A percentile compares a stretch with the other conserved stretches of the same genome.
Conservation (phyloP, 2,797 vertebrate species). For the Tragelaphus eurycerus region DNA sequence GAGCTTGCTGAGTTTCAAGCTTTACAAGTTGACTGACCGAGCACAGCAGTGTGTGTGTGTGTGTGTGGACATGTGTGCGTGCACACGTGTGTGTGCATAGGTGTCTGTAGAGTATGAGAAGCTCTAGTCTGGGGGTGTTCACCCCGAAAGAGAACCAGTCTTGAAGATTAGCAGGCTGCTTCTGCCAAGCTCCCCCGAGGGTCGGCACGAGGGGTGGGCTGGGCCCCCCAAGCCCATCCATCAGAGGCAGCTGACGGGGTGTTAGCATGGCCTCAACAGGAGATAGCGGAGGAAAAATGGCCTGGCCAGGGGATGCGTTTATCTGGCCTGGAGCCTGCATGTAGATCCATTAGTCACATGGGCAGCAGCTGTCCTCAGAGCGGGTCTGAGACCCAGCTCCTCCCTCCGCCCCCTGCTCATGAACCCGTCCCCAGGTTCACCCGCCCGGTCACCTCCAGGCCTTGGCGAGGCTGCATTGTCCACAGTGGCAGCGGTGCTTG, state of each 20-base stretch:
- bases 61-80: fast-evolving
- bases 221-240: not conserved
- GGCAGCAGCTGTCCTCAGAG: not conserved
- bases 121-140: not conserved
- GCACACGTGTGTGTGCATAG: not conserved
- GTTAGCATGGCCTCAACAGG: not conserved
- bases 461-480: fast-evolving
- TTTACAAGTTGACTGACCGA: not conserved
- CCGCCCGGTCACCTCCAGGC: not conserved
- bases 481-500: fast-evolving
- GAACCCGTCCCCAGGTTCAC: not conserved
- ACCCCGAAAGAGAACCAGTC: not conserved
- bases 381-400: not conserved
- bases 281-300: slow-evolving; percentile 52
- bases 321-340: slow-evolving; percentile 39
- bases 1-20: not conserved
- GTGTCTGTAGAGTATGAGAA: not conserved
- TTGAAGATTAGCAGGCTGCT: not conserved
- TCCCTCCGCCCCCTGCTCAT: not conserved
- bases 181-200: not conserved
- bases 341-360: not conserved
- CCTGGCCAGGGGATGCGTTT: not conserved
- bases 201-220: fast-evolving
- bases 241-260: not conserved
- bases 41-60: not conserved